These are phyloP conservation scores for Subacronicta megacephala DNA, from an alignment of 2,888 invertebrate species.

Conservation along the genomic window DNA sequence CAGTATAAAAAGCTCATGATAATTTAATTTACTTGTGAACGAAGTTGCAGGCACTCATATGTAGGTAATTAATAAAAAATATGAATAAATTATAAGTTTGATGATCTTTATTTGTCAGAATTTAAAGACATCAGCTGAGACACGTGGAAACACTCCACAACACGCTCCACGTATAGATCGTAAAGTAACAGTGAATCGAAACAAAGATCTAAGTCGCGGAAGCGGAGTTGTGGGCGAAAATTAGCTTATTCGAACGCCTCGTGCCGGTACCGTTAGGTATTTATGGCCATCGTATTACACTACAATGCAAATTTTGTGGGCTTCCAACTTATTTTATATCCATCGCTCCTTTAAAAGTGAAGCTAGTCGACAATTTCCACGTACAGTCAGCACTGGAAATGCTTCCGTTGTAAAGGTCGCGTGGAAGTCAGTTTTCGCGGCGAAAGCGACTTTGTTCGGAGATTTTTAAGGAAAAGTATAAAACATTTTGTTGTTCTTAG, in stretches of 20 bases:
- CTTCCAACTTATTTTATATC: constrained; percentile 27
- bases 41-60: not conserved
- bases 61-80: constrained; percentile 11
- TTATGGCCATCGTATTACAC: constrained; percentile 46
- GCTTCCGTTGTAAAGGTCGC: constrained; percentile 7
- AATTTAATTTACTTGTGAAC: too few relatives aligned
- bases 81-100: constrained; percentile 29
- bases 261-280: constrained; percentile 57
- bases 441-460: constrained; percentile 13
- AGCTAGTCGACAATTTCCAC: constrained; percentile 4
- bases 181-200: constrained; percentile 9
- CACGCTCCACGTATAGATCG: not conserved
- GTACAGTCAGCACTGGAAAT: constrained; percentile 33
- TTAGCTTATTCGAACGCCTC: constrained; percentile 43
- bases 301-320: constrained; percentile 38
- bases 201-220: constrained; percentile 28
- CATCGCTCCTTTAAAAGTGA: constrained; percentile 36
- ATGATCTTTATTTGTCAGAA: constrained; percentile 2
- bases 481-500: constrained; percentile 17
- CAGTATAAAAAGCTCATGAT: too few relatives aligned
- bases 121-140: constrained; percentile 8
- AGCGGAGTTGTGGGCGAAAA: constrained; percentile 27
- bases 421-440: not conserved
- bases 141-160: constrained; percentile 1
- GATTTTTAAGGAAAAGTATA: constrained; percentile 18